phyloP scores from a whole-genome alignment of 2,113 vertebrate genomes.

The Tachysurus fulvidraco region DNA sequence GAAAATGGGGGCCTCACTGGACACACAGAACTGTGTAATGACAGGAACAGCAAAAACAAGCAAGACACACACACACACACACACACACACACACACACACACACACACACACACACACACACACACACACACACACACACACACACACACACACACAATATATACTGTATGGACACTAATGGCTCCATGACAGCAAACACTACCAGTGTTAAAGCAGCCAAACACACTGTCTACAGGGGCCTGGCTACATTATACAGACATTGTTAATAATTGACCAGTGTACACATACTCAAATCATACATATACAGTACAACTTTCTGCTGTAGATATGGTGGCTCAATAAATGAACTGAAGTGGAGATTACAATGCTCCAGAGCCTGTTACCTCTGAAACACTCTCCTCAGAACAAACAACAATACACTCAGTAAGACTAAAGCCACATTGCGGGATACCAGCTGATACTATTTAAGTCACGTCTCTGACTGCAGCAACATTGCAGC shows the following conservation, averaged over 20 bases:
- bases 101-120: conserved; percentile 20
- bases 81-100: conserved; percentile 19
- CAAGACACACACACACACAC: conserved; percentile 27
- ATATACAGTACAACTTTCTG: conserved; percentile 40
- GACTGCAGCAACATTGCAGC: neutral
- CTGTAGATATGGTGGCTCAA: conserved; percentile 28
- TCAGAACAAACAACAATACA: neutral
- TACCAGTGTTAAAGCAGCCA: conserved; percentile 39
- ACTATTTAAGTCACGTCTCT: neutral
- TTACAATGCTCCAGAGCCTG: conserved; percentile 28
- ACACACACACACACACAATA: conserved; percentile 15
- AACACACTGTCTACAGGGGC: conserved; percentile 34
- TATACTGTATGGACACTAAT: conserved; percentile 14
- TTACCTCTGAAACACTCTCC: neutral
- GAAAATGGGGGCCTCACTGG: conserved; percentile 43
- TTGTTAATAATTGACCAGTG: conserved; percentile 52
- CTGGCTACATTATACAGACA: conserved; percentile 44
- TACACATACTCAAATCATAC: conserved; percentile 30
- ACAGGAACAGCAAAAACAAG: conserved; percentile 32
- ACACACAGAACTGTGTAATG: conserved; percentile 34
- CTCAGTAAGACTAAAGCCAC: neutral
- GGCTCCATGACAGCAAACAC: conserved; percentile 33
- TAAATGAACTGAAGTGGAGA: neutral
- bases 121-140: conserved; percentile 22
- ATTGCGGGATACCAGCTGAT: neutral